These are phyloP conservation scores for Ditylenchus dipsaci DNA, from an alignment of 1,140 invertebrate species.

Conservation along the genomic window DNA sequence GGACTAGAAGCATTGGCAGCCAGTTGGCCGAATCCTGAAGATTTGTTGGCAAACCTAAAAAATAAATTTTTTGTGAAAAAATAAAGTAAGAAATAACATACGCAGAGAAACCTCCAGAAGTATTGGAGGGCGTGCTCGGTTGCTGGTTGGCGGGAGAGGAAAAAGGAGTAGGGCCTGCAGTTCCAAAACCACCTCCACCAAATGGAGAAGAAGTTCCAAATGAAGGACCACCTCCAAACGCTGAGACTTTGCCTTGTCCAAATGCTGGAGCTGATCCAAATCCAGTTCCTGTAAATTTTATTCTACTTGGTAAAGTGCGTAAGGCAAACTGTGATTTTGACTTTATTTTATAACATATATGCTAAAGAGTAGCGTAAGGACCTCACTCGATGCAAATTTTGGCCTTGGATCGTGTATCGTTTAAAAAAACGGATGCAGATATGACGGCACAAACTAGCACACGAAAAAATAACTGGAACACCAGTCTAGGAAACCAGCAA, in stretches of 20 bases:
- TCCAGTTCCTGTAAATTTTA: background rate
- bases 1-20: background rate
- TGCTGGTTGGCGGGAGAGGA: background rate
- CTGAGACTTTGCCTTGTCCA: background rate
- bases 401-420: background rate
- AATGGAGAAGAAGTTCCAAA: background rate
- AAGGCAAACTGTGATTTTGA: background rate
- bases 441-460: no score
- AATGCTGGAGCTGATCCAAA: background rate
- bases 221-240: background rate
- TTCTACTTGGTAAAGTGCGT: background rate
- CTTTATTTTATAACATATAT: background rate
- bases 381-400: background rate
- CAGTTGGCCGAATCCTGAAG: slow-evolving; percentile 5
- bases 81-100: background rate
- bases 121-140: background rate
- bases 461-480: no score
- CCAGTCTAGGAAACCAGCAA: no score
- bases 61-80: background rate
- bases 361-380: background rate
- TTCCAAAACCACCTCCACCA: background rate
- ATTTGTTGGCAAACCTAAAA: slow-evolving; percentile 6
- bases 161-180: no score
- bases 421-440: background rate
- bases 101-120: background rate